phyloP scores from a whole-genome alignment of 2,113 vertebrate genomes.

The Chitala chitala region DNA sequence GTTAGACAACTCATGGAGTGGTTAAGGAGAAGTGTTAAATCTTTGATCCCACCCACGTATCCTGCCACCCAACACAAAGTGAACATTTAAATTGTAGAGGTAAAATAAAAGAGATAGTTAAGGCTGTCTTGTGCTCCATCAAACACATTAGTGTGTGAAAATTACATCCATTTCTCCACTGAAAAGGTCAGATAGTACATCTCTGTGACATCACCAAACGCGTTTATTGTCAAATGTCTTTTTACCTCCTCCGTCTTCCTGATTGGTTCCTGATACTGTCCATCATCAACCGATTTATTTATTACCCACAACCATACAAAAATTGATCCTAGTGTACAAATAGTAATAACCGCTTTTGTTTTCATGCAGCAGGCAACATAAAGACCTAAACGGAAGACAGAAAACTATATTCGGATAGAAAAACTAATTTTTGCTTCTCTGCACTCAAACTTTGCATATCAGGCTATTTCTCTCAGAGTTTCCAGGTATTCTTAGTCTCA shows the following conservation, averaged over 20 bases:
- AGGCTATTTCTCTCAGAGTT: too few species aligned
- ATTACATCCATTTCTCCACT: neutral
- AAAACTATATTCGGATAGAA: too few species aligned
- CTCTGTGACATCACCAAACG: slow-evolving; percentile 26
- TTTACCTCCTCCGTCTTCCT: slow-evolving; percentile 42
- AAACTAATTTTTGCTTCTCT: too few species aligned
- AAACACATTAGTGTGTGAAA: slow-evolving; percentile 16
- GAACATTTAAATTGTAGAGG: neutral
- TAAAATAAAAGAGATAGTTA: neutral
- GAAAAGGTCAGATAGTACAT: slow-evolving; percentile 33
- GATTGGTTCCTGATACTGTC: slow-evolving; percentile 50
- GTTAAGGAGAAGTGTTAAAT: too few species aligned
- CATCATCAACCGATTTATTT: slow-evolving; percentile 44
- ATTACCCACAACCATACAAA: too few species aligned
- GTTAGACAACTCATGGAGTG: too few species aligned
- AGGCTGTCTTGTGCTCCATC: slow-evolving; percentile 12
- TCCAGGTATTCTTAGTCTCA: neutral
- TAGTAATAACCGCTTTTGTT: too few species aligned
- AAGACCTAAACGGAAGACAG: neutral
- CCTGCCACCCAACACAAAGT: neutral
- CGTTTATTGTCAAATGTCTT: slow-evolving; percentile 40
- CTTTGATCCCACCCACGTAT: too few species aligned
- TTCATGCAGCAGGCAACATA: neutral
- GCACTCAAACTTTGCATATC: too few species aligned
- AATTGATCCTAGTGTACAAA: too few species aligned